These are phyloP conservation scores for Sebastes oblongus DNA, from an alignment of 2,797 vertebrate species.

Conservation along the genomic window DNA sequence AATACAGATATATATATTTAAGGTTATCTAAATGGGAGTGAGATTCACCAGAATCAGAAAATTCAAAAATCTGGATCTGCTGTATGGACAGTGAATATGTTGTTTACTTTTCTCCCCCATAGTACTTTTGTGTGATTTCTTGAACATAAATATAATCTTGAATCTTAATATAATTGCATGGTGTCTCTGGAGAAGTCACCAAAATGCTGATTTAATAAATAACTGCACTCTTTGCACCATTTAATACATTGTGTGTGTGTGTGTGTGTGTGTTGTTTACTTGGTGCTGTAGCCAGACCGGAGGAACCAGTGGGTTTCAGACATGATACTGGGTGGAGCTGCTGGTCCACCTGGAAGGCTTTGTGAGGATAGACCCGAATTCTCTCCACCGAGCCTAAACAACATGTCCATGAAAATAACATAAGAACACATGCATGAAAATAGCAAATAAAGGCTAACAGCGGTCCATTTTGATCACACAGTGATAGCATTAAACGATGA, in stretches of 20 bases:
- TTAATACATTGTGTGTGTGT: neutral
- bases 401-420: neutral
- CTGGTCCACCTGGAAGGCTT: conserved; percentile 50
- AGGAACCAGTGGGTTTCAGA: conserved; percentile 39
- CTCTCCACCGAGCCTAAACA: conserved; percentile 35
- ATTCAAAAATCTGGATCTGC: neutral
- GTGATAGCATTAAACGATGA: no score
- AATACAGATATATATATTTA: neutral
- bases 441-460: neutral
- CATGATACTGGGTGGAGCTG: conserved; percentile 29
- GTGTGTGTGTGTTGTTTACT: conserved; percentile 26
- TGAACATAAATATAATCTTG: neutral
- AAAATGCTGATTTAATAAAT: neutral
- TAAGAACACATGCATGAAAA: neutral
- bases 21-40: neutral
- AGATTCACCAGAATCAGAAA: neutral
- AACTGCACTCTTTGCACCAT: neutral
- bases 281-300: neutral
- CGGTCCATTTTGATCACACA: neutral
- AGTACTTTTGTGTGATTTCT: neutral
- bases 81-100: neutral
- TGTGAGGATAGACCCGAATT: conserved; percentile 35
- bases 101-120: neutral
- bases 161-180: neutral
- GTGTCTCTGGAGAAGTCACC: neutral